Base-by-base conservation (phyloP, 2,888 invertebrate genomes). In the Oxystoma pomonae region DNA sequence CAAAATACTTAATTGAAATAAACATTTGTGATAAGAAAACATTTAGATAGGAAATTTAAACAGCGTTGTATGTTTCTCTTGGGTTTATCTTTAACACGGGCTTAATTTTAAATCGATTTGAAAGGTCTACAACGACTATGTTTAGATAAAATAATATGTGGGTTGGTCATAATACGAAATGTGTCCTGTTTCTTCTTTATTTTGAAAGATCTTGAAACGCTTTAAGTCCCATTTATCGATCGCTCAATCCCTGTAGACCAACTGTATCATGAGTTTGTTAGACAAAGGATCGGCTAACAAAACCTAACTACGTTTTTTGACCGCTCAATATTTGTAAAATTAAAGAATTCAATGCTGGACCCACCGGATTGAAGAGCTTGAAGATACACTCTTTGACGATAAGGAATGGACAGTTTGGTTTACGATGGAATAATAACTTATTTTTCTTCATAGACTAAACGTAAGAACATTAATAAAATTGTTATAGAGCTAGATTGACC, bases 51-150 rank as follows among this genome's bases (percentile, higher is more conserved):
- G 73, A 66, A 69, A 72, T 73, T 72, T 73, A 71, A 73, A 76
- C 73, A 73, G 71, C 73, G 73, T 72, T 68, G 73, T 73, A 68
- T 64, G 63, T 68, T 66, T 16, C 19, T 65, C 65, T 35, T 35
- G 63, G 68, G 68, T 68, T 75, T 79, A 78, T 78, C 78, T 74
- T 70, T 68, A 74, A 80, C 80, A 79, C 76, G 74, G 74, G 76
- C 78, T 79, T 79, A 79, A 79, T 78, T 80, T 79, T 78, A 79
- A 80, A 79, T 79, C 78, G 79, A 79, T 80, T 79, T 78, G 77
- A 77, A 75, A 71, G 75, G 69, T 67, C 67, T 72, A 76, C 76
- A 78, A 71, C 75, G 74, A 71, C 76, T 74, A 70, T 74, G 72
- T 73, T 77, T 76, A 77, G 78, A 78, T 78, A 78, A 78, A 62